Evolutionary conservation across 2,888 invertebrate species (phyloP).

Genomic region (Phragmatobia fuliginosa): DNA sequence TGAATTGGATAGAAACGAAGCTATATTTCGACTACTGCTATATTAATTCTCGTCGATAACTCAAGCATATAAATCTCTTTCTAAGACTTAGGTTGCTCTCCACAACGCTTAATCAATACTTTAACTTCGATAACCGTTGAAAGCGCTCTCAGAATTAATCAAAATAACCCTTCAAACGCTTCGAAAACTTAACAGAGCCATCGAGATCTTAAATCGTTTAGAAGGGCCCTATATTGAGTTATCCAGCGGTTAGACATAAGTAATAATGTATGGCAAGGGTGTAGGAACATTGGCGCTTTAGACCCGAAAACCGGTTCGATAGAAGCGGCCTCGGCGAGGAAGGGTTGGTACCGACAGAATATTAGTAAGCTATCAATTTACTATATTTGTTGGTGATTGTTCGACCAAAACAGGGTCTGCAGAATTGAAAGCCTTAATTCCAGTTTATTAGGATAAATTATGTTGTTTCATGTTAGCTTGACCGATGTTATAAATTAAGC

Average conservation of each 20-base stretch:
- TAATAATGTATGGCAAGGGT: conserved; percentile 79
- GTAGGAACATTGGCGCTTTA: conserved; percentile 58
- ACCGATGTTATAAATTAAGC: background rate
- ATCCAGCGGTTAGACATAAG: conserved; percentile 77
- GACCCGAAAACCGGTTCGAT: conserved; percentile 66
- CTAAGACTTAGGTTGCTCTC: conserved; percentile 26
- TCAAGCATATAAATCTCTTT: background rate
- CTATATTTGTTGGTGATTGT: conserved; percentile 7
- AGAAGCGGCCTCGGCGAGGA: conserved; percentile 63
- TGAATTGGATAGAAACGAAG: background rate
- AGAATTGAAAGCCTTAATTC: background rate
- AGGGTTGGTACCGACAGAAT: conserved; percentile 68
- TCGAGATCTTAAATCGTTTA: conserved; percentile 82
- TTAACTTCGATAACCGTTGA: conserved; percentile 51
- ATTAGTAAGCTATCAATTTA: conserved; percentile 45
- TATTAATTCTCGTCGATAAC: background rate
- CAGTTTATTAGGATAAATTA: background rate
- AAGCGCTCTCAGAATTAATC: conserved; percentile 74
- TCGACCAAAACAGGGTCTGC: conserved; percentile 3
- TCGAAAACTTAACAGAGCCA: conserved; percentile 70
- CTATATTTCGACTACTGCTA: background rate
- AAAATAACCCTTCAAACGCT: conserved; percentile 71
- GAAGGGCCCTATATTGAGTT: conserved; percentile 77
- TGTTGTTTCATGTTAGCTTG: conserved; percentile 6
- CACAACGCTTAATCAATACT: conserved; percentile 42